Conservation (phyloP, 2,113 vertebrate genomes). For the Spilogale gracilis region DNA sequence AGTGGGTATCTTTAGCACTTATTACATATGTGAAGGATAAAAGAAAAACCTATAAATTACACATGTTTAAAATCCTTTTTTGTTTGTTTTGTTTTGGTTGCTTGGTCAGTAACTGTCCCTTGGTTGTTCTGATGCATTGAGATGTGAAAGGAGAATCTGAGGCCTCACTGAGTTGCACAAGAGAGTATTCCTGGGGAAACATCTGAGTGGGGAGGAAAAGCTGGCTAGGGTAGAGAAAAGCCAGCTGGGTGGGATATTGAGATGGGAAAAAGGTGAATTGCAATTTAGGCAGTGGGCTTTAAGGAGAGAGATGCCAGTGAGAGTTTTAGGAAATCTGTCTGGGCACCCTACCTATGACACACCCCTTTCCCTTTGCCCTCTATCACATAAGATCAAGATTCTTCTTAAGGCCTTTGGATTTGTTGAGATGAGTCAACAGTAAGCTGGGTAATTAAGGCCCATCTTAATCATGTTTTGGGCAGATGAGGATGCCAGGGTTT, state of each 20-base stretch:
- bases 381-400: background rate
- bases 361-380: background rate
- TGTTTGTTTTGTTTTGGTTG: background rate
- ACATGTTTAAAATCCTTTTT: background rate
- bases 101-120: background rate
- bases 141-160: background rate
- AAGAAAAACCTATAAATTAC: background rate
- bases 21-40: background rate
- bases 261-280: background rate
- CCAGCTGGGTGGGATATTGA: background rate
- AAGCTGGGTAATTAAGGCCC: background rate
- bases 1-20: background rate
- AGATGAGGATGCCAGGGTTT: background rate
- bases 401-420: background rate
- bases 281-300: background rate
- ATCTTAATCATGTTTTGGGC: background rate
- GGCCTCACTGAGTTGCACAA: rapidly evolving
- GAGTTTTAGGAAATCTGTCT: background rate
- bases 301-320: background rate
- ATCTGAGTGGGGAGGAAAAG: background rate
- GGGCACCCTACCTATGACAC: background rate
- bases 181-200: background rate
- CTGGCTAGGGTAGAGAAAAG: too few relatives aligned
- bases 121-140: background rate
- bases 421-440: background rate